These are phyloP conservation scores for Drosophila trapezifrons DNA, from an alignment of 1,140 invertebrate species.

Conservation along the genomic window DNA sequence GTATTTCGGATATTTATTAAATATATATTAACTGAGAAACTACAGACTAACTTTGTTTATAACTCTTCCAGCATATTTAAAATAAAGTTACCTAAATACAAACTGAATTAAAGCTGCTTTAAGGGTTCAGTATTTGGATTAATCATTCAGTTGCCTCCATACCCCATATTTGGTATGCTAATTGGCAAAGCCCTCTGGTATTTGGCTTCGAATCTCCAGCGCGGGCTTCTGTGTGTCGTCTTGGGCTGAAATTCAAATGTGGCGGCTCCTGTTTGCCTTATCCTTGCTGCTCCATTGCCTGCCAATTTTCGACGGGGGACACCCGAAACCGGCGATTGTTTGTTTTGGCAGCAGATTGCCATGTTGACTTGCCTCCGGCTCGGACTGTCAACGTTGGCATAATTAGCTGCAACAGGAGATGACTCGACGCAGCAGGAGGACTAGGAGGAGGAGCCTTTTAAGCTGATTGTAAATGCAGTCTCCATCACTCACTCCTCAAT, in stretches of 20 bases:
- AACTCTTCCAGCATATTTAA: no score
- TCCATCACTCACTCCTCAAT: slow-evolving; percentile 24
- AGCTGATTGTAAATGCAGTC: slow-evolving; percentile 55
- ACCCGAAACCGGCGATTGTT: slow-evolving; percentile 23
- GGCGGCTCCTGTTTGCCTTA: slow-evolving; percentile 21
- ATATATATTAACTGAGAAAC: no score
- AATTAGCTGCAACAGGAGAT: slow-evolving; percentile 66
- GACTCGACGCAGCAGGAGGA: background rate
- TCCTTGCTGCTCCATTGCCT: slow-evolving; percentile 43
- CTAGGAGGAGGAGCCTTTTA: slow-evolving; percentile 14
- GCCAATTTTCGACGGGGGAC: slow-evolving; percentile 36
- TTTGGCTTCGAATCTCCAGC: slow-evolving; percentile 1
- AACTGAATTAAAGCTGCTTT: no score
- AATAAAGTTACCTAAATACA: no score
- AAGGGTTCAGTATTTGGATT: no score
- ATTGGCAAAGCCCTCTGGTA: slow-evolving; percentile 20
- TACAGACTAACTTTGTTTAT: no score
- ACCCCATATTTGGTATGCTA: slow-evolving; percentile 20
- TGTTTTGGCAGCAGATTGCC: slow-evolving; percentile 47
- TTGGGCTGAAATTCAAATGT: slow-evolving; percentile 25
- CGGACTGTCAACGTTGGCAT: slow-evolving; percentile 45
- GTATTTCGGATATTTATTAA: no score
- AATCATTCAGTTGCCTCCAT: background rate
- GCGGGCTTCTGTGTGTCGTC: background rate
- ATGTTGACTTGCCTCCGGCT: slow-evolving; percentile 40